A percentile compares a stretch with the other conserved stretches of the same genome.
These are phyloP conservation scores for Drosophila glabriapex DNA, from an alignment of 2,888 invertebrate genomes.

Conservation along the genomic window DNA sequence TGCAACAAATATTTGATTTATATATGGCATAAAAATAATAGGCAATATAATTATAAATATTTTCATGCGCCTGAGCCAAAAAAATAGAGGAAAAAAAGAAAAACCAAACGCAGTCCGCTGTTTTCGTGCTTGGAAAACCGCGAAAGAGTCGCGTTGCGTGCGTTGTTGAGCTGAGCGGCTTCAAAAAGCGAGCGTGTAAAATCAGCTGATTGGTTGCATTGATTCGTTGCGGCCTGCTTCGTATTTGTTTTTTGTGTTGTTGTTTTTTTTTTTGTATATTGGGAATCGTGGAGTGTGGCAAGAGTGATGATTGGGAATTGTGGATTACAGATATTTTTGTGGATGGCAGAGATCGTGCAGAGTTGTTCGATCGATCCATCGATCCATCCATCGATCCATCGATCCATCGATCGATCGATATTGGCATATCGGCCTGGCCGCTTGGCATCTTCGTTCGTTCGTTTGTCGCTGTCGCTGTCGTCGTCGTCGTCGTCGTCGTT, in stretches of 20 bases:
- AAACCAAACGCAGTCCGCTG: constrained; percentile 10
- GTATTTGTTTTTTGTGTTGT: no score
- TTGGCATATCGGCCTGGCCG: constrained; percentile 6
- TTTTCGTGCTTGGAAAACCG: background rate
- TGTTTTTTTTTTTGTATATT: constrained; percentile 12
- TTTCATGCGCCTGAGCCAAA: constrained; percentile 34
- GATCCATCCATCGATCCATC: constrained; percentile 5
- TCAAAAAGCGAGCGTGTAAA: background rate
- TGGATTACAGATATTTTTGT: background rate
- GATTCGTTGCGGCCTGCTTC: background rate
- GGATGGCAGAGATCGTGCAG: constrained; percentile 18
- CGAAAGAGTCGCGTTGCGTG: constrained; percentile 33
- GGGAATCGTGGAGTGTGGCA: background rate
- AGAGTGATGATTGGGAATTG: background rate
- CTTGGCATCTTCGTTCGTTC: constrained; percentile 12
- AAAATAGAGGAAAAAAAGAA: background rate
- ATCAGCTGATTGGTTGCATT: constrained; percentile 1
- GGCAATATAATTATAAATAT: constrained; percentile 40
- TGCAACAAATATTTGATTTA: constrained; percentile 8
- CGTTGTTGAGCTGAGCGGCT: constrained; percentile 22
- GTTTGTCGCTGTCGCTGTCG: constrained; percentile 4
- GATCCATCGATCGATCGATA: background rate
- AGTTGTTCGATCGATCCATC: background rate
- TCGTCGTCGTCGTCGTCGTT: background rate
- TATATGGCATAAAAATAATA: constrained; percentile 15